Percentiles rank a stretch among this genome's conserved stretches.
Evolutionary conservation across 2,113 vertebrate genomes (phyloP).

Genomic region (Mesembrinibis cayennensis): DNA sequence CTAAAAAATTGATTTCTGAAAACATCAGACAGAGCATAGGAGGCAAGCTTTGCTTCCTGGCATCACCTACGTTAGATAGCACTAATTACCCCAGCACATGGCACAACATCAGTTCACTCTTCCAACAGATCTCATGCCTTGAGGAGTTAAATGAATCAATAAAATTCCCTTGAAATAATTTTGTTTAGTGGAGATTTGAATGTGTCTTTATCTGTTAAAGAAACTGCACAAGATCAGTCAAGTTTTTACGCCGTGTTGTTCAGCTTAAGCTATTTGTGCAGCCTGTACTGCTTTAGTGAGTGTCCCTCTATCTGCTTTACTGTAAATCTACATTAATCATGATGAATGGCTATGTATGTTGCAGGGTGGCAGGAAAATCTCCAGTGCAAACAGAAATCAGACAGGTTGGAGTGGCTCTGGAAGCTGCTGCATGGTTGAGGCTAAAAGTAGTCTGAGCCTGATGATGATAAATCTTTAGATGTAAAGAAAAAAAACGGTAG

Average conservation of each 20-base stretch:
- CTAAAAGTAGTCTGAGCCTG: conserved; percentile 41
- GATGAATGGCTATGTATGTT: neutral
- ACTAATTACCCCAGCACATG: neutral
- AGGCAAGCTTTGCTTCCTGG: neutral
- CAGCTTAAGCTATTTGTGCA: neutral
- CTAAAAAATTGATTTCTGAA: neutral
- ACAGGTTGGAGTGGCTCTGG: conserved; percentile 50
- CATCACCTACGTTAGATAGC: neutral
- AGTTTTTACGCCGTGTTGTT: neutral
- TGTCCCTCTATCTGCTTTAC: neutral
- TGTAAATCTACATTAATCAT: conserved; percentile 27
- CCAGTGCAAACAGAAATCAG: conserved; percentile 46
- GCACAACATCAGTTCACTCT: neutral
- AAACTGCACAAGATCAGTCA: neutral
- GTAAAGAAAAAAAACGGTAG: neutral
- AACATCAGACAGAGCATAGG: neutral
- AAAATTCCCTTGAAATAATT: neutral
- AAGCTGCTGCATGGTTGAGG: neutral
- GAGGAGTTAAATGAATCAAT: neutral
- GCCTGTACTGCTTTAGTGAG: neutral
- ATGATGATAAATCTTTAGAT: conserved; percentile 27
- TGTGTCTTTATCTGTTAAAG: neutral
- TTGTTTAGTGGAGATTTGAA: neutral
- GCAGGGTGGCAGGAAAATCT: conserved; percentile 22
- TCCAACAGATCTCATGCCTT: neutral